Evolutionary conservation across 1,140 invertebrate genomes (phyloP), one percentile per base, ranked within the genome.

Genomic region (Druon quercuslanigerum): DNA sequence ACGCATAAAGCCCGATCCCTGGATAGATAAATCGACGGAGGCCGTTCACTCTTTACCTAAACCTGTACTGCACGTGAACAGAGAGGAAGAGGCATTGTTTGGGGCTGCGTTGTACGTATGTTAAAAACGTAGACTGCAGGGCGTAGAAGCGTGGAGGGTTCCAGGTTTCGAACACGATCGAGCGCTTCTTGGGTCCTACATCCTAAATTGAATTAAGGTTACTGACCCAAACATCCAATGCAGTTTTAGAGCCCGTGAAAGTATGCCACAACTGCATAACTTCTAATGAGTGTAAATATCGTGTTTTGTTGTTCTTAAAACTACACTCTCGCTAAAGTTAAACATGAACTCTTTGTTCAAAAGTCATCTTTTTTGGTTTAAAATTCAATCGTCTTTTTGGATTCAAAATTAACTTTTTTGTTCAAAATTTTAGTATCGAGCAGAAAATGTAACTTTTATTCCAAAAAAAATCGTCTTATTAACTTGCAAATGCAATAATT

Each of bases 21-120:
- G 57, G 57, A 60, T 60, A 33, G 57, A 60, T 60, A 60, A 60
- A 60, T 60, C 57, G 57, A 60, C 33, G 57, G 20, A 60, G 57
- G 57, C 57, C 57, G 16, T 60, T 60, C 57, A 54, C 52, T 54
- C 25, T 13, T 25, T 16, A 60, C 20, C 13, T 33, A 33, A 33
- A 25, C 9, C 17, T 60, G 25, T 33, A 20, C 13, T 20, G 1
- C 25, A 9, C 17, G 54, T 56, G 33, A 14, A 14, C 33, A 14
- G 25, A 14, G 25, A 20, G 33, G 33, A 14, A 25, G 33, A 33
- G 57, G 20, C 25, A 60, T 60, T 60, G 57, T 60, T 60, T 33
- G 20, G 20, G 14, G 57, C 25, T 60, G 33, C 57, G 57, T 19
- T 60, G 9, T 5, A 60, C 57, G 57, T 40, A 25, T 60, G 57